A percentile compares a stretch with the other conserved stretches of the same genome.
These are phyloP conservation scores for Schrankia costaestrigalis DNA, from an alignment of 2,888 invertebrate species.

Conservation along the genomic window DNA sequence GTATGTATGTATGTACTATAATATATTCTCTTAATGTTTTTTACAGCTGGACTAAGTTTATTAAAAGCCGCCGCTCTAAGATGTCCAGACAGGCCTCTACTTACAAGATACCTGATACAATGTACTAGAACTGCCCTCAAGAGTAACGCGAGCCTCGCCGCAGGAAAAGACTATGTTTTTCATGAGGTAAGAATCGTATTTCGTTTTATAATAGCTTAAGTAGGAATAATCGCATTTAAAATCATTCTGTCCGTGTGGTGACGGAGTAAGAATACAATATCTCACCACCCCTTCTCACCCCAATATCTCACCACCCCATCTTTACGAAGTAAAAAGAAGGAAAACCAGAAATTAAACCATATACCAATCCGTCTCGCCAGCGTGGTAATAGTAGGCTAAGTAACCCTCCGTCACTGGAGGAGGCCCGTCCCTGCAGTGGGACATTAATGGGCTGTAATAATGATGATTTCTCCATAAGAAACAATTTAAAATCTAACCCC, in stretches of 20 bases:
- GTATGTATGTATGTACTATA: background rate
- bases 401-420: no score
- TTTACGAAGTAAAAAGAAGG: no score
- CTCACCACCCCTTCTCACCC: background rate
- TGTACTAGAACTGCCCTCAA: slow-evolving; percentile 43
- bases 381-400: no score
- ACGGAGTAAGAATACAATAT: background rate
- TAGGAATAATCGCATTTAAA: no score
- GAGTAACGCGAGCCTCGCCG: slow-evolving; percentile 21
- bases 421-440: no score
- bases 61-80: slow-evolving; percentile 56
- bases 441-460: no score
- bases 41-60: slow-evolving; percentile 47
- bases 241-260: no score
- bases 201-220: no score
- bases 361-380: no score
- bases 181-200: slow-evolving; percentile 64
- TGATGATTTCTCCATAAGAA: no score
- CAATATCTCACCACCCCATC: background rate
- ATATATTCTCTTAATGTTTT: background rate
- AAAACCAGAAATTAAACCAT: no score
- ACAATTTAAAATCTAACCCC: no score
- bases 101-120: slow-evolving; percentile 58
- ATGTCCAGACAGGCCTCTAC: slow-evolving; percentile 47
- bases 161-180: slow-evolving; percentile 45